These are phyloP conservation scores for Eupithecia pulchellata DNA, from an alignment of 2,888 invertebrate species.

Conservation along the genomic window DNA sequence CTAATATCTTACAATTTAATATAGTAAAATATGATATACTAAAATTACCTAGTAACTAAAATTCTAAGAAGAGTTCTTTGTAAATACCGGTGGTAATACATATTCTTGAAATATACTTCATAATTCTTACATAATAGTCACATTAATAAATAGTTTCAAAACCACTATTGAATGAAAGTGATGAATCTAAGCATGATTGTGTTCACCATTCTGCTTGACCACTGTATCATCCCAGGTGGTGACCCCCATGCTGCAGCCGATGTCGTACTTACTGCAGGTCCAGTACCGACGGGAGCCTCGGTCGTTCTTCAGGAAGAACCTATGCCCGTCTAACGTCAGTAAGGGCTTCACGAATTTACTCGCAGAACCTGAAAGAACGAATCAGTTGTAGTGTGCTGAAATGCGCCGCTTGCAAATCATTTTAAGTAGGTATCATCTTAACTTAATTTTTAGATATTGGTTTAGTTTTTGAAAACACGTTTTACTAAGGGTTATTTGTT, in stretches of 20 bases:
- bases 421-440: background rate
- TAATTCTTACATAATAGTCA: too few species aligned
- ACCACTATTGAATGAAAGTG: too few species aligned
- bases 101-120: background rate
- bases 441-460: too few species aligned
- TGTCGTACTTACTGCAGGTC: conserved; percentile 50
- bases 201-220: conserved; percentile 44
- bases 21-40: background rate
- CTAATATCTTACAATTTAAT: background rate
- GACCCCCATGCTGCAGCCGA: conserved; percentile 50
- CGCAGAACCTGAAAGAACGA: conserved; percentile 34
- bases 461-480: background rate
- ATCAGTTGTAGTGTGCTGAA: conserved; percentile 2
- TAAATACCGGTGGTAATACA: background rate
- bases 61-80: background rate
- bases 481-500: too few species aligned
- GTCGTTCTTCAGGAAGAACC: conserved; percentile 49
- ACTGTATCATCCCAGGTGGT: conserved; percentile 44
- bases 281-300: conserved; percentile 45
- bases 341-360: conserved; percentile 50
- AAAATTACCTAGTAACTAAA: background rate
- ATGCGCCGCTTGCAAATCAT: background rate
- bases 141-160: too few species aligned
- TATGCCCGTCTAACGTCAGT: conserved; percentile 47
- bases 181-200: conserved; percentile 37